Percentiles rank a stretch among this genome's conserved stretches.
These are phyloP conservation scores for Chionoecetes opilio DNA, from an alignment of 1,140 invertebrate species.

Conservation along the genomic window DNA sequence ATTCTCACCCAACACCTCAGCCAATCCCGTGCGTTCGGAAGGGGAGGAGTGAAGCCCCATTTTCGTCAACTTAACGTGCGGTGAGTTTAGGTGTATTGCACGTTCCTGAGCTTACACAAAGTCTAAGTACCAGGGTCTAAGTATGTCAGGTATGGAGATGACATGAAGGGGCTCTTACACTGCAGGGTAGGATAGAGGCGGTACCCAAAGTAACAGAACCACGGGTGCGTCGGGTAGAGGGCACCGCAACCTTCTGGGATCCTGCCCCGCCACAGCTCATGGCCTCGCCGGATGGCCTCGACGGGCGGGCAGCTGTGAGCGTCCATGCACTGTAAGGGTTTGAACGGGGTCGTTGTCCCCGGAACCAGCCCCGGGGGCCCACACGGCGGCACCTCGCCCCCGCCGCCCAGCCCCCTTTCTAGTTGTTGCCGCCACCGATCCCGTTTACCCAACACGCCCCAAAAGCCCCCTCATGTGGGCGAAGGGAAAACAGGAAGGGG, in stretches of 20 bases:
- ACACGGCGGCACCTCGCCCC: conserved; percentile 90
- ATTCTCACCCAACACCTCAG: too few species aligned
- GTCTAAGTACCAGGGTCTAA: too few species aligned
- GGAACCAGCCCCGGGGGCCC: conserved; percentile 97
- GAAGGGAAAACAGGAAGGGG: not conserved
- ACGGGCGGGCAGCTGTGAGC: conserved; percentile 81
- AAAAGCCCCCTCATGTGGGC: conserved; percentile 89
- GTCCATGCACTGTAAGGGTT: conserved; percentile 84
- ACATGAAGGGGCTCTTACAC: conserved; percentile 86
- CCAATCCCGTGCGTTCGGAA: too few species aligned
- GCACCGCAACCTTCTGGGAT: conserved; percentile 90
- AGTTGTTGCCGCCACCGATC: conserved; percentile 90
- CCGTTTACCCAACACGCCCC: conserved; percentile 95
- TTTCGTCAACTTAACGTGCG: too few species aligned
- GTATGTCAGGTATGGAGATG: not conserved
- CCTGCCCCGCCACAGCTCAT: conserved; percentile 92
- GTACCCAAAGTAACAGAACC: conserved; percentile 97
- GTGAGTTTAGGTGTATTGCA: too few species aligned
- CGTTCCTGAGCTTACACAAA: too few species aligned
- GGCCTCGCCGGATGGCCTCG: conserved; percentile 85
- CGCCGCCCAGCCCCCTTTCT: conserved; percentile 82
- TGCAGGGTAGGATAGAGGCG: conserved; percentile 93
- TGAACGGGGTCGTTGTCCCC: conserved; percentile 93
- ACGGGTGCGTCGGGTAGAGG: conserved; percentile 89
- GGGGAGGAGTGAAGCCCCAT: too few species aligned